Base-by-base conservation (phyloP, 2,888 invertebrate genomes). In the Hemicrepidius hirtus region DNA sequence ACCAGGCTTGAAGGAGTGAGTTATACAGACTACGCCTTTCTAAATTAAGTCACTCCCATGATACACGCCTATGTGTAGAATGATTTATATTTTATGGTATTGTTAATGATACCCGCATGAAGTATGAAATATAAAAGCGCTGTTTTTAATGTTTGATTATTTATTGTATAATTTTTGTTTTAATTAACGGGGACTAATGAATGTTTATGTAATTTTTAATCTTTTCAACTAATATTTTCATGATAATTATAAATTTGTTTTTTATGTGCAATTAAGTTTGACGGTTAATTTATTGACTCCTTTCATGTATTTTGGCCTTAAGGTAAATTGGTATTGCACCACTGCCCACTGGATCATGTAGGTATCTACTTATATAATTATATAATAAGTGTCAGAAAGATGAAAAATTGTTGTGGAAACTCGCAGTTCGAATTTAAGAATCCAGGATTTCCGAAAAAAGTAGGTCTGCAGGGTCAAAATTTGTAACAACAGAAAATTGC, bases 81-180 rank as follows among this genome's bases (percentile, higher is more conserved):
- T 74, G 74, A 75, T 74, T 75, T 75, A 75, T 75, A 57, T 60
- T 71, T 68, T 68, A 68, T 63, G 64, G 63, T 74, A 67, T 64
- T 63, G 62, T 71, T 64, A 68, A 71, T 71, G 68, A 65, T 57
- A 35, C 55, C 70, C 35, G 12, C 57, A 57, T 57, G 57, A 57
- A 20, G 37, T 18, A 40, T 20, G 37, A 57, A 35, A 53, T 28
- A 49, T 53, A 18, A 18, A 57, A 40, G 53, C n/a, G n/a, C 53
- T 28, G 53, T 53, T 53, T 46, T 53, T 49, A 21, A 13, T 13
- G 18, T 21, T 49, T 49, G 18, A 53, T 53, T 53, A 53, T 53
- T 53, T 53, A 53, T 24, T 28, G 13, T 1, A 53, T 28, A 28
- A 53, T 53, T 53, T n/a, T 53, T 13, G 28, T 21, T 53, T 53